Percentiles rank a stretch among this genome's conserved stretches.
These are phyloP conservation scores for Hyperopisus bebe DNA, from an alignment of 2,113 vertebrate species.

Conservation along the genomic window DNA sequence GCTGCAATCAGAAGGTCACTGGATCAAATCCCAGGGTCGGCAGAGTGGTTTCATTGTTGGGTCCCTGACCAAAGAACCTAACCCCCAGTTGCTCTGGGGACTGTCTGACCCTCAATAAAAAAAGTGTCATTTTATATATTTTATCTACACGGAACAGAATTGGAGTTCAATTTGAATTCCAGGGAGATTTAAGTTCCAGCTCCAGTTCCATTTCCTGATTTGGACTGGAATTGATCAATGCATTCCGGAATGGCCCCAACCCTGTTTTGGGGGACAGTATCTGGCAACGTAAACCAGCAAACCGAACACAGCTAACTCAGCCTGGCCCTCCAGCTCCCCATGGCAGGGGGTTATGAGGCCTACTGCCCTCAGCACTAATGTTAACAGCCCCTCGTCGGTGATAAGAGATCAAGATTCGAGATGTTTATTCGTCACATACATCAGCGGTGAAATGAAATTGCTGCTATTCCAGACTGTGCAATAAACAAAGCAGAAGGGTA, in stretches of 20 bases:
- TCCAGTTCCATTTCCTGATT: too few species aligned
- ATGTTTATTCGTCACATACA: background rate
- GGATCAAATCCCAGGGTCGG: background rate
- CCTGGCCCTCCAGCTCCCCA: background rate
- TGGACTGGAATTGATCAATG: too few species aligned
- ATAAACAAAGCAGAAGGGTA: too few species aligned
- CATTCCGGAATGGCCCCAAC: too few species aligned
- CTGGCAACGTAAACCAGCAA: background rate
- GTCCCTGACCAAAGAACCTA: background rate
- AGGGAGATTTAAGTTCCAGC: too few species aligned
- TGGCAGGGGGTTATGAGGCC: background rate
- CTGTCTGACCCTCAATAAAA: background rate
- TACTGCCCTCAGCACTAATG: background rate
- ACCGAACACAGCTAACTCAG: background rate
- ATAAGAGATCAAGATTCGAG: too few species aligned
- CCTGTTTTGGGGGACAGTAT: too few species aligned
- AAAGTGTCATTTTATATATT: too few species aligned
- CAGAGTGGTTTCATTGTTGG: background rate
- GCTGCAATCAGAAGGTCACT: background rate
- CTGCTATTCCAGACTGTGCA: background rate
- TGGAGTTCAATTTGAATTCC: too few species aligned
- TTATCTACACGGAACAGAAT: too few species aligned
- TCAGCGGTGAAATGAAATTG: too few species aligned
- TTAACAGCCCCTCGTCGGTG: background rate
- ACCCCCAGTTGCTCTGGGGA: background rate